phyloP scores from a whole-genome alignment of 2,113 vertebrate species.

The Myotis brandtii region DNA sequence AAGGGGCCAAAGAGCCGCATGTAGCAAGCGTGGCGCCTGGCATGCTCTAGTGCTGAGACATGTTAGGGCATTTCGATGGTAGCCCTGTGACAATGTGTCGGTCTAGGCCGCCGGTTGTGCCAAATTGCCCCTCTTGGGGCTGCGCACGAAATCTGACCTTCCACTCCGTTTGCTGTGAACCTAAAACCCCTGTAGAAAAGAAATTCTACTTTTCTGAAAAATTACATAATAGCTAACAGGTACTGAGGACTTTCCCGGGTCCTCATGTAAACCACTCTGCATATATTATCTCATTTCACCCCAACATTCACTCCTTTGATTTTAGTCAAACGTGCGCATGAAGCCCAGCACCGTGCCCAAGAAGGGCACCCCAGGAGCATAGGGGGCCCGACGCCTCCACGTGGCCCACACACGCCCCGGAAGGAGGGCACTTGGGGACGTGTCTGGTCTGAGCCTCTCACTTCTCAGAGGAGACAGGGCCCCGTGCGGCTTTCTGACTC shows the following conservation, averaged over 20 bases:
- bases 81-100: background rate
- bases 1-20: too few relatives aligned
- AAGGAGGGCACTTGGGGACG: background rate
- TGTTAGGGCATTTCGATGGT: background rate
- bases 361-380: fast-evolving
- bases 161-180: background rate
- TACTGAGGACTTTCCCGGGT: background rate
- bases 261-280: background rate
- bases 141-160: background rate
- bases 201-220: background rate
- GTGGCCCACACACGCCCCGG: too few relatives aligned
- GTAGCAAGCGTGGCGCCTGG: background rate
- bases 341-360: fast-evolving
- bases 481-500: background rate
- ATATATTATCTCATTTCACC: background rate
- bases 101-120: fast-evolving
- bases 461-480: background rate
- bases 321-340: background rate
- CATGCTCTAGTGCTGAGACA: background rate
- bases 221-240: background rate
- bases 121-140: background rate
- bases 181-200: background rate
- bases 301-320: background rate
- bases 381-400: fast-evolving
- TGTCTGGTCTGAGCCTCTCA: background rate